phyloP scores from a whole-genome alignment of 30 jellyfish, hydroid and myxozoan genomes.

The Aurelia sp. region DNA sequence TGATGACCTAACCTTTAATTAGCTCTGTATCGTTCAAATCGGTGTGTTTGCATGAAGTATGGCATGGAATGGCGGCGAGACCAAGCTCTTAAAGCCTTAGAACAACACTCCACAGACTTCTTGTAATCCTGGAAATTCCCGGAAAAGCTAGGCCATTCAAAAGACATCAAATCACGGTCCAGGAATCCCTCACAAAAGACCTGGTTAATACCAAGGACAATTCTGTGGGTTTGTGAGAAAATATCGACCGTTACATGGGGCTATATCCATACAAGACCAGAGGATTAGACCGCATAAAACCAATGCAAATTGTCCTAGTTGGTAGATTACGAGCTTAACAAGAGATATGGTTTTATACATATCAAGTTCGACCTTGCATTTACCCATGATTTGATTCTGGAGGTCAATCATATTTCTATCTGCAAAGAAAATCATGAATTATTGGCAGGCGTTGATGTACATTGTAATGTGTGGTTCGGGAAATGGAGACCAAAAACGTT shows the following conservation, averaged over 20 bases:
- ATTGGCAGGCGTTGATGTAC: background rate
- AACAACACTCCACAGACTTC: no score
- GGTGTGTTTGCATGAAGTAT: no score
- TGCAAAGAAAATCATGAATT: background rate
- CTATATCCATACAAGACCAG: constrained; percentile 17
- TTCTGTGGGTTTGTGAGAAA: constrained; percentile 32
- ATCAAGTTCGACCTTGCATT: background rate
- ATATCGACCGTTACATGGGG: constrained; percentile 35
- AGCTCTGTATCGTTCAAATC: no score
- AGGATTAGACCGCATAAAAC: constrained; percentile 45
- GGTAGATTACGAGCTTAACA: constrained; percentile 11
- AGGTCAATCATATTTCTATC: constrained; percentile 6
- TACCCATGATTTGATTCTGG: constrained; percentile 1
- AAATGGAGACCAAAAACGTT: background rate
- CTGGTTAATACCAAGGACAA: constrained; percentile 15
- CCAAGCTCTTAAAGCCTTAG: no score
- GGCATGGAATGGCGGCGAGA: no score
- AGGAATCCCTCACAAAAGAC: background rate
- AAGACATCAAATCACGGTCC: background rate
- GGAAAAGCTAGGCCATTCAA: constrained; percentile 23
- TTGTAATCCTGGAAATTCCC: constrained; percentile 30
- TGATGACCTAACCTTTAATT: no score
- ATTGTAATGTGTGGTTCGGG: constrained; percentile 3
- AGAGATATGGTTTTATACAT: constrained; percentile 6
- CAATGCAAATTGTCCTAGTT: constrained; percentile 18